phyloP scores from a whole-genome alignment of 2,888 invertebrate genomes.

The Drosophila picticornis region DNA sequence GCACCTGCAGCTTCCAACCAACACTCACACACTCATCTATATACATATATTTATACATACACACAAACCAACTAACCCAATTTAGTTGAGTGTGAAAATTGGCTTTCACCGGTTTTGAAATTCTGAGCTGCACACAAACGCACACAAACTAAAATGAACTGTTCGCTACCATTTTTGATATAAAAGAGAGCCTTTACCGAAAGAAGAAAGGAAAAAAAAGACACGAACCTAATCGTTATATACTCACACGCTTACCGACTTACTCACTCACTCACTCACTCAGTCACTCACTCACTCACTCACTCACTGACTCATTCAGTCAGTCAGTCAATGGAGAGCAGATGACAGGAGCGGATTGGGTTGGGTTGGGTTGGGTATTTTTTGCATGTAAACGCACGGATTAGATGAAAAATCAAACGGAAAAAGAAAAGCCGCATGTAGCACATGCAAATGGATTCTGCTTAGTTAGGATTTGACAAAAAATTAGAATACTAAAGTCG shows the following conservation, averaged over 20 bases:
- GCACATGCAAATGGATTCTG: conserved; percentile 74
- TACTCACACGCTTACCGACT: conserved; percentile 42
- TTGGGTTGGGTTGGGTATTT: conserved; percentile 6
- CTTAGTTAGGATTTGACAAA: conserved; percentile 45
- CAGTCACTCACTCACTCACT: conserved; percentile 27
- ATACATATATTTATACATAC: background rate
- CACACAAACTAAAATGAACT: conserved; percentile 44
- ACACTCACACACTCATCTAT: background rate
- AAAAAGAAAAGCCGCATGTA: conserved; percentile 23
- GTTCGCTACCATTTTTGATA: conserved; percentile 62
- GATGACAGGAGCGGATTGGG: background rate
- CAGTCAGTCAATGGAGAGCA: conserved; percentile 7
- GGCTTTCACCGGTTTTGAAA: conserved; percentile 76
- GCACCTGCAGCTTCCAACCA: conserved; percentile 48
- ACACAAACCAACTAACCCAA: conserved; percentile 67
- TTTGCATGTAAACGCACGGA: conserved; percentile 69
- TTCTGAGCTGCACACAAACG: conserved; percentile 68
- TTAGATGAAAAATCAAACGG: conserved; percentile 75
- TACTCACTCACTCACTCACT: conserved; percentile 38
- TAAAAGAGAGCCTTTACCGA: conserved; percentile 39
- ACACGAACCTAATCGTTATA: conserved; percentile 50
- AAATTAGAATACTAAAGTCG: background rate
- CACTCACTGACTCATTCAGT: conserved; percentile 25
- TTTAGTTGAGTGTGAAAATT: conserved; percentile 80
- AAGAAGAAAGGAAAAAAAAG: conserved; percentile 22